These are phyloP conservation scores for Lithophane socia DNA, from an alignment of 2,888 invertebrate species.

Conservation along the genomic window DNA sequence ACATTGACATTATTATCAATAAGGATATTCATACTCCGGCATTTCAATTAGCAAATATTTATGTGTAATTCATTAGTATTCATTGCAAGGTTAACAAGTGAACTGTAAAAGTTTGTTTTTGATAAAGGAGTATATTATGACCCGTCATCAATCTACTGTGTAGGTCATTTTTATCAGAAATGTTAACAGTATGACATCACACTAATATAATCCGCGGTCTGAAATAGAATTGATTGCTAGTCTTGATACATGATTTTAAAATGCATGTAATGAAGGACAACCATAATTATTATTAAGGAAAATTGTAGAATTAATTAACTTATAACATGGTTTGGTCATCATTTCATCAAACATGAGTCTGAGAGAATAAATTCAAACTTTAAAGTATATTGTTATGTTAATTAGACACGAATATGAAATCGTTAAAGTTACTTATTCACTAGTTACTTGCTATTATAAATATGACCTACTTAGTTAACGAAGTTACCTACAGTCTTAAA, in stretches of 20 bases:
- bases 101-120: slow-evolving; percentile 16
- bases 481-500: background rate
- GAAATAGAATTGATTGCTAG: slow-evolving; percentile 10
- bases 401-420: slow-evolving; percentile 17
- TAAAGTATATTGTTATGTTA: background rate
- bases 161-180: slow-evolving; percentile 11
- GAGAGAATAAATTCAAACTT: background rate
- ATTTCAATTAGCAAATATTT: slow-evolving; percentile 16
- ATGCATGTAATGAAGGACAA: background rate
- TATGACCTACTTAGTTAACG: background rate
- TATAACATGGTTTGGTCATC: background rate
- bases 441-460: background rate
- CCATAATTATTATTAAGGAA: background rate
- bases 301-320: background rate
- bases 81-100: slow-evolving; percentile 38
- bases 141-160: background rate
- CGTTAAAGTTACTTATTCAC: background rate
- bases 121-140: background rate
- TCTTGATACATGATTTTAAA: slow-evolving; percentile 5
- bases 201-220: background rate
- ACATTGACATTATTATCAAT: background rate
- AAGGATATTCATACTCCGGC: background rate
- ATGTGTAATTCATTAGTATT: slow-evolving; percentile 24
- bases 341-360: background rate
- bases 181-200: slow-evolving; percentile 2